Evolutionary conservation across 2,113 vertebrate genomes (phyloP), one percentile per base, ranked within the genome.

Genomic region (Hippopotamus amphibius): DNA sequence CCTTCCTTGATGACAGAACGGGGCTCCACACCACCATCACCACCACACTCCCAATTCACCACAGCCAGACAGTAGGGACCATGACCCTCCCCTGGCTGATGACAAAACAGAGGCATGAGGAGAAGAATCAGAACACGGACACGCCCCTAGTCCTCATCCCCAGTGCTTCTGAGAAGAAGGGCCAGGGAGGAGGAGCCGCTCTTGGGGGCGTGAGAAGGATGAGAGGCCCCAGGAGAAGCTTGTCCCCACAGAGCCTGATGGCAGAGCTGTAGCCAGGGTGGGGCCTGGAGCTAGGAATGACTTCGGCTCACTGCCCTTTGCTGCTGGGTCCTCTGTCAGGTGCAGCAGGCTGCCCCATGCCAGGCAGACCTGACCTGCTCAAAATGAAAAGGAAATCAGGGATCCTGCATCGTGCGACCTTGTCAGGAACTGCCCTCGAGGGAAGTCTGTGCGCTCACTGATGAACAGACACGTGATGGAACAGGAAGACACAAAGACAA

Each of bases 401-500:
- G 87, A 22, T 28, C 48, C 30, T 0, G 0, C 0, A 12, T 41
- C n/a, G 28, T 22, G 21, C 5, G 0, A 26, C 65, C 69, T 68
- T 1, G 1, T 61, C 86, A 66, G 91, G 65, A 59, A 48, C 13
- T 55, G 21, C 71, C 92, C 77, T 28, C 1, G 3, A 93, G 81
- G 37, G 57, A 77, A 11, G 41, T 80, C 81, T 26, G 50, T 22
- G 13, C 4, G 5, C 50, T 65, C 55, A 33, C 46, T 41, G 87
- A 89, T 26, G 33, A 59, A 46, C 12, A 85, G 65, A 61, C 50
- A 41, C 2, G 3, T 4, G 92, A 57, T 8, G 1, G 71, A 46
- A 19, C 86, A 94, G 87, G 59, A 65, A 63, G 89, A 90, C 71
- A 77, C 28, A 57, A 43, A 74, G 93, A 96, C 80, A 76, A 48